A percentile compares a stretch with the other conserved stretches of the same genome.
phyloP scores from a whole-genome alignment of 2,797 vertebrate genomes.

The Pantherophis alleghaniensis region DNA sequence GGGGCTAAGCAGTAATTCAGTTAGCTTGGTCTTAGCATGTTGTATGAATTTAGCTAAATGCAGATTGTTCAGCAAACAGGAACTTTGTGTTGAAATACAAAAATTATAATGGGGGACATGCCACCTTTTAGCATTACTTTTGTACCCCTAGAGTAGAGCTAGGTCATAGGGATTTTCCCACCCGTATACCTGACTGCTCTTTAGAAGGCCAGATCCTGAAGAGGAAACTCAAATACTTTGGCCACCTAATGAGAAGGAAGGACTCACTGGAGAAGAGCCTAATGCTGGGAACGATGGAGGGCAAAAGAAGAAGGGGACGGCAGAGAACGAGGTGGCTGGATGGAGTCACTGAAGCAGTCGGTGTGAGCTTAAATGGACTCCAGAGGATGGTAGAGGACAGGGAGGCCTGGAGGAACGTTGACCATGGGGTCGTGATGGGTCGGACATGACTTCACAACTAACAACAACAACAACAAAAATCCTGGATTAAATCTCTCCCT shows the following conservation, averaged over 20 bases:
- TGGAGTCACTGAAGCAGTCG: no score
- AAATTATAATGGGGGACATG: neutral
- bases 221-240: no score
- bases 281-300: no score
- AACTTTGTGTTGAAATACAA: neutral
- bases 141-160: neutral
- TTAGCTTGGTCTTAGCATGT: neutral
- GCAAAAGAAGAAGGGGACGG: no score
- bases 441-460: no score
- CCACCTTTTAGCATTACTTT: neutral
- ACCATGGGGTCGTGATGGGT: accelerated
- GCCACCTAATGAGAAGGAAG: no score
- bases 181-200: neutral
- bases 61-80: neutral
- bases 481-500: neutral
- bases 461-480: neutral
- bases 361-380: no score
- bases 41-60: neutral
- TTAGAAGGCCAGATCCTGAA: no score
- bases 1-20: neutral
- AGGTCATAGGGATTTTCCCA: neutral
- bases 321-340: no score
- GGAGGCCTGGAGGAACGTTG: no score
- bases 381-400: no score
- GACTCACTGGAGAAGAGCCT: no score